phyloP scores from a whole-genome alignment of 2,113 vertebrate species.

The Gopherus flavomarginatus region DNA sequence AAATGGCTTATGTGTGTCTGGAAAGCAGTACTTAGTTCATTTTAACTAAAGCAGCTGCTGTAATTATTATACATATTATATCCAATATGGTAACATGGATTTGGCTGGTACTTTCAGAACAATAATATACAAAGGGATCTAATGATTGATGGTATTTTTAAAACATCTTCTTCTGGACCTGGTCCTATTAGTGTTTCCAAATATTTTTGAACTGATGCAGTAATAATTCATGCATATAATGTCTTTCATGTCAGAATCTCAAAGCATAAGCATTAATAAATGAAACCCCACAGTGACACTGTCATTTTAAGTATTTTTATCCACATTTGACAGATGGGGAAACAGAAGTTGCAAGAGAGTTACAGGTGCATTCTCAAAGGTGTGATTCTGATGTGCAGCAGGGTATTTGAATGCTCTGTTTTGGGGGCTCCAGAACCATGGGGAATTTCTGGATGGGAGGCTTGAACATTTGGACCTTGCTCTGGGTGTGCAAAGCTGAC shows the following conservation, averaged over 20 bases:
- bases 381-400: constrained; percentile 18
- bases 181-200: constrained; percentile 33
- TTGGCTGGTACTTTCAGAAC: constrained; percentile 11
- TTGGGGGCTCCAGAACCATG: neutral
- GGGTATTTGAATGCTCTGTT: neutral
- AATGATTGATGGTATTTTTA: neutral
- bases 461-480: neutral
- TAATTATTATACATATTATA: constrained; percentile 30
- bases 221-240: constrained; percentile 7
- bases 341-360: constrained; percentile 25
- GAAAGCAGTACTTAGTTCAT: constrained; percentile 13
- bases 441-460: constrained; percentile 11
- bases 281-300: constrained; percentile 19
- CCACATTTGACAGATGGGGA: constrained; percentile 13
- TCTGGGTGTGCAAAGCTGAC: neutral
- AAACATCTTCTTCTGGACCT: constrained; percentile 12
- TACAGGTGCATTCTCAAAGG: constrained; percentile 27
- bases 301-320: constrained; percentile 58
- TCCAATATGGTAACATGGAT: neutral
- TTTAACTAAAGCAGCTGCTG: neutral
- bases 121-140: constrained; percentile 15
- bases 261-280: constrained; percentile 43
- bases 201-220: constrained; percentile 40
- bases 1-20: constrained; percentile 28
- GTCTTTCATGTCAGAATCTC: constrained; percentile 42